Base-by-base conservation (phyloP, 2,888 invertebrate genomes). In the Beris morrisii region DNA sequence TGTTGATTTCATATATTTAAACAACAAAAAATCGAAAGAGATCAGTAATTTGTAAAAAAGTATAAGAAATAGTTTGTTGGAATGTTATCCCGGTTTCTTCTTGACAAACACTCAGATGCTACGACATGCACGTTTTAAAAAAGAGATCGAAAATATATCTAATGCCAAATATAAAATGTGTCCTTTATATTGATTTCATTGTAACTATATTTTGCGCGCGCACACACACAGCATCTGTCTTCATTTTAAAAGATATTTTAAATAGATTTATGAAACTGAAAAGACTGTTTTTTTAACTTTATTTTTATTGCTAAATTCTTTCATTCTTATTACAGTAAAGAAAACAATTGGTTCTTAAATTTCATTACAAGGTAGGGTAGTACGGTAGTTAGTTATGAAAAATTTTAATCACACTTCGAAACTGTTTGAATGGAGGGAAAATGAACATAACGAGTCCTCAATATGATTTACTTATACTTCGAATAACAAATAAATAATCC, bases 401-500 rank as follows among this genome's bases (percentile, higher is more conserved):
- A 38, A 38, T 38, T 48, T 6, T 48, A 48, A n/a, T 15, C 3
- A 15, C 15, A 48, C 48, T 48, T 48, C 4, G 5, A 48, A 48
- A 15, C 6, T 48, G 12, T 38, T 38, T 9, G 15, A 48, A 48
- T 15, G 48, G 12, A 12, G 15, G 12, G 15, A 48, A 64, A 67
- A 52, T 58, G 31, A 52, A 31, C 22, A 22, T 2, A 54, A 32
- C 28, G 31, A 28, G 12, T 54, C 32, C 3, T 54, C 31, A 28
- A 31, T 54, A 31, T 22, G 22, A 22, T 22, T 45, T 12, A 43
- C 50, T 22, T 65, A 56, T 11, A 38, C 50, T 67, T 61, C 67
- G 55, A 67, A 65, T 6, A 67, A 55, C 44, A 65, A 61, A 59
- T 64, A 65, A 11, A 61, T 50, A 28, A 59, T 32, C 65, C 67